Percentiles rank a stretch among this genome's conserved stretches.
Evolutionary conservation across 2,797 vertebrate genomes (phyloP).

Genomic region (Malurus leucopterus): DNA sequence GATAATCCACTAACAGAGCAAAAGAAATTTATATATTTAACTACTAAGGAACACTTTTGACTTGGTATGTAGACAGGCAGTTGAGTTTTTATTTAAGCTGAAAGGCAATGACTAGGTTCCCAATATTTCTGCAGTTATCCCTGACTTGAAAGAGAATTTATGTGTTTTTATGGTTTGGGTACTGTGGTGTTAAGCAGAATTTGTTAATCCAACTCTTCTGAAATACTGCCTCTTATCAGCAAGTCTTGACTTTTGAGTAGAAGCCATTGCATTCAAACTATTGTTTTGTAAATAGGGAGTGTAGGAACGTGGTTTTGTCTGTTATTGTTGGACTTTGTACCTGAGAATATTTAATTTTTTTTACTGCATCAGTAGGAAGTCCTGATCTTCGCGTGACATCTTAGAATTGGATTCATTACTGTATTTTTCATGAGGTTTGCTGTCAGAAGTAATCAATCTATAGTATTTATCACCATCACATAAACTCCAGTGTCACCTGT

Average conservation of each 20-base stretch:
- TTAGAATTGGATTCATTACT: background rate
- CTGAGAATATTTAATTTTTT: background rate
- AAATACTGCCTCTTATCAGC: background rate
- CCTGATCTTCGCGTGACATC: background rate
- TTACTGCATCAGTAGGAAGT: background rate
- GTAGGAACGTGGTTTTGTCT: background rate
- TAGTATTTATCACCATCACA: background rate
- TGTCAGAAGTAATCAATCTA: background rate
- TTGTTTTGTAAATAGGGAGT: background rate
- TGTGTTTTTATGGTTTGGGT: background rate
- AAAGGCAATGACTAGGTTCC: background rate
- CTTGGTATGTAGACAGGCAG: background rate
- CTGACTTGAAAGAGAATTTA: background rate
- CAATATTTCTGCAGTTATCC: background rate
- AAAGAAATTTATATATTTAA: background rate
- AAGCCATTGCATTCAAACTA: background rate
- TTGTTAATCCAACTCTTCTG: background rate
- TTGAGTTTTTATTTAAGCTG: background rate
- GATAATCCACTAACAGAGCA: background rate
- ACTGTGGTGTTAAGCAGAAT: background rate
- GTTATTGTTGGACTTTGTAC: rapidly evolving
- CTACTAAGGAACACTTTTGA: background rate
- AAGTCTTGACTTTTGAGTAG: background rate
- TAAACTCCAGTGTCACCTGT: background rate
- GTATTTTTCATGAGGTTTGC: background rate